phyloP scores from a whole-genome alignment of 1,140 invertebrate genomes.

The Drosophila nebulosa region DNA sequence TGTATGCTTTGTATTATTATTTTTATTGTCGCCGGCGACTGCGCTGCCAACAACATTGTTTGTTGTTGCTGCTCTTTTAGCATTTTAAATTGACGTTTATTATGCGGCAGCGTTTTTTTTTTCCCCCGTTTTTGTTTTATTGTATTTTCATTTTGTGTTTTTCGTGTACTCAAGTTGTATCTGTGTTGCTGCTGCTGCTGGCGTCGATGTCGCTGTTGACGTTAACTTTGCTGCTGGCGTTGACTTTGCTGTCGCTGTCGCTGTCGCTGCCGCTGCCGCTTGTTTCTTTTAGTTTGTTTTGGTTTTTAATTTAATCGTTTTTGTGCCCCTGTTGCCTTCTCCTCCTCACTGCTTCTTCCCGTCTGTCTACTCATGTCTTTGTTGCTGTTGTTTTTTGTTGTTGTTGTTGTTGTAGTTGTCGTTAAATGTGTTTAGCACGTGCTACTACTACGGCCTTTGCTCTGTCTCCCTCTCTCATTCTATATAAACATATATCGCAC shows the following conservation, averaged over 20 bases:
- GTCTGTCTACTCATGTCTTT: not conserved
- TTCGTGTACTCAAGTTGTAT: constrained; percentile 68
- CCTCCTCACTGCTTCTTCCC: not conserved
- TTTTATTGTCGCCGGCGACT: constrained; percentile 71
- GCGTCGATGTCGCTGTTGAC: constrained; percentile 20
- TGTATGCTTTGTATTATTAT: constrained; percentile 43
- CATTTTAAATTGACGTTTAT: constrained; percentile 79
- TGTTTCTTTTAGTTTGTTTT: constrained; percentile 77
- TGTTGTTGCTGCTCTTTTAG: constrained; percentile 54
- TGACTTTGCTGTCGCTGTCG: not conserved
- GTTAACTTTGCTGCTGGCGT: not conserved
- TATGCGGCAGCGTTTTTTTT: constrained; percentile 48
- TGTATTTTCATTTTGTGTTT: constrained; percentile 46
- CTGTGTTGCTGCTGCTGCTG: constrained; percentile 12
- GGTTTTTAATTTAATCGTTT: constrained; percentile 78
- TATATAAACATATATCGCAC: constrained; percentile 2
- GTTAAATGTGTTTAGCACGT: constrained; percentile 78
- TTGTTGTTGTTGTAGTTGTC: constrained; percentile 67
- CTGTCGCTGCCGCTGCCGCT: constrained; percentile 20
- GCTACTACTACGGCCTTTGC: constrained; percentile 33
- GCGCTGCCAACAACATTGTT: constrained; percentile 26
- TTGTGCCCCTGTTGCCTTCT: constrained; percentile 43
- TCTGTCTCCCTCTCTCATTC: constrained; percentile 37
- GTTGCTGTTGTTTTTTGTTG: constrained; percentile 20
- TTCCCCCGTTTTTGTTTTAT: constrained; percentile 29